Percentiles rank a stretch among this genome's conserved stretches.
phyloP scores from a whole-genome alignment of 2,113 vertebrate species.

The Microtus pennsylvanicus region DNA sequence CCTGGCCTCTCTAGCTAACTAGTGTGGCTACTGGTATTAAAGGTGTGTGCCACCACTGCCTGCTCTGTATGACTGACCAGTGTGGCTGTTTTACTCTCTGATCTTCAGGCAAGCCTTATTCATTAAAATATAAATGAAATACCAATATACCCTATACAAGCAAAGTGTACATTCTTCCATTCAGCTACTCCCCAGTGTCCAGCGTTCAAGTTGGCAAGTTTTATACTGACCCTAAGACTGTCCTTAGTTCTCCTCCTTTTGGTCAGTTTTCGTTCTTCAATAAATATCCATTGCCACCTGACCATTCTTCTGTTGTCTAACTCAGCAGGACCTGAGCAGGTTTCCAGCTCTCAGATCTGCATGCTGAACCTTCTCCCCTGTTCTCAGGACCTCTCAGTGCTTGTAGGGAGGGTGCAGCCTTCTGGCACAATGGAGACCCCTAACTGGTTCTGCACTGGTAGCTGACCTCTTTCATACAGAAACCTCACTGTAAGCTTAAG shows the following conservation, averaged over 20 bases:
- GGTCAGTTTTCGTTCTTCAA: not conserved
- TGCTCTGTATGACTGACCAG: too few species aligned
- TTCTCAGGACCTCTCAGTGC: not conserved
- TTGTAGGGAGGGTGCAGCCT: not conserved
- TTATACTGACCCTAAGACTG: not conserved
- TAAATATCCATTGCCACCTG: not conserved
- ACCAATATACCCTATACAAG: too few species aligned
- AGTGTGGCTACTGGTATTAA: too few species aligned
- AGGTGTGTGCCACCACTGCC: too few species aligned
- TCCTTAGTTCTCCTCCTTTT: not conserved
- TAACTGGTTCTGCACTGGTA: rapidly evolving
- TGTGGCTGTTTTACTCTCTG: too few species aligned
- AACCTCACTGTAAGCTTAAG: not conserved
- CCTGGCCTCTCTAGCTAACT: too few species aligned
- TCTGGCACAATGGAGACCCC: too few species aligned
- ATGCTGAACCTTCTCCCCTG: not conserved
- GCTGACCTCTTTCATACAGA: not conserved
- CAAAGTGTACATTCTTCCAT: too few species aligned
- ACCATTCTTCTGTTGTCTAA: not conserved
- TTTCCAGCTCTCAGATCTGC: not conserved
- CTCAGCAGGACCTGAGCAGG: not conserved
- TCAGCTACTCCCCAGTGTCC: not conserved
- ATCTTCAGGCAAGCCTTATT: too few species aligned
- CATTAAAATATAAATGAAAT: too few species aligned
- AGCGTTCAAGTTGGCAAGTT: not conserved